Percentiles rank a stretch among this genome's conserved stretches.
Evolutionary conservation across 2,797 vertebrate genomes (phyloP).

Genomic region (Valencia hispanica): DNA sequence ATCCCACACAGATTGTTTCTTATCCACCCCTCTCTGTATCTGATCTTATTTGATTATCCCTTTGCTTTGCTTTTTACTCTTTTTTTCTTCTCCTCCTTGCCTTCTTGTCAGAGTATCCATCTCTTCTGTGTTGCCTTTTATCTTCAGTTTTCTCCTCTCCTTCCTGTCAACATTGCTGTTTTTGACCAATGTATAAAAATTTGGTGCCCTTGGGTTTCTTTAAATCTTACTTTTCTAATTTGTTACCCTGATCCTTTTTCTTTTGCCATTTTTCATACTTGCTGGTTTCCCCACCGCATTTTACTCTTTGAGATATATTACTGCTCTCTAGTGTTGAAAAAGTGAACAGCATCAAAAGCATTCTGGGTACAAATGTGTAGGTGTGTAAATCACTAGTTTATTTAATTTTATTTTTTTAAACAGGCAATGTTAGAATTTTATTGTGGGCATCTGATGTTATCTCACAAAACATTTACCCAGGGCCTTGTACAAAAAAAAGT

Average conservation of each 20-base stretch:
- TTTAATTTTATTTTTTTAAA: neutral
- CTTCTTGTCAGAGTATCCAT: constrained; percentile 29
- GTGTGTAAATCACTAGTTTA: too few species aligned
- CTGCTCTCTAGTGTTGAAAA: constrained; percentile 71
- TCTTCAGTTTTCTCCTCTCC: constrained; percentile 14
- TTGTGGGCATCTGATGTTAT: neutral
- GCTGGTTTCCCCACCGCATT: neutral
- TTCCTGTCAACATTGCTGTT: constrained; percentile 15
- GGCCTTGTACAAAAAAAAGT: neutral
- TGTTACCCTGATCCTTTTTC: neutral
- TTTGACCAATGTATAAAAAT: neutral
- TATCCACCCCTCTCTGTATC: constrained; percentile 2
- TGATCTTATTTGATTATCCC: constrained; percentile 34
- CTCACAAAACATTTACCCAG: neutral
- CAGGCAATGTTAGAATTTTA: neutral
- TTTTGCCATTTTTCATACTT: neutral
- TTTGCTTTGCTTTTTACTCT: constrained; percentile 24
- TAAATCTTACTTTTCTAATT: neutral
- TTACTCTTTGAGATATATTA: constrained; percentile 59
- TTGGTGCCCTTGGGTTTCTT: constrained; percentile 4
- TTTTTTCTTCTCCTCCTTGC: neutral
- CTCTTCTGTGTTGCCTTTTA: constrained; percentile 37
- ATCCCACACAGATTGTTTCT: constrained; percentile 43
- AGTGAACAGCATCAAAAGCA: constrained; percentile 39
- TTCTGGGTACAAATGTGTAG: too few species aligned